Evolutionary conservation across 2,888 invertebrate genomes (phyloP).

Genomic region (Terebella lapidaria): DNA sequence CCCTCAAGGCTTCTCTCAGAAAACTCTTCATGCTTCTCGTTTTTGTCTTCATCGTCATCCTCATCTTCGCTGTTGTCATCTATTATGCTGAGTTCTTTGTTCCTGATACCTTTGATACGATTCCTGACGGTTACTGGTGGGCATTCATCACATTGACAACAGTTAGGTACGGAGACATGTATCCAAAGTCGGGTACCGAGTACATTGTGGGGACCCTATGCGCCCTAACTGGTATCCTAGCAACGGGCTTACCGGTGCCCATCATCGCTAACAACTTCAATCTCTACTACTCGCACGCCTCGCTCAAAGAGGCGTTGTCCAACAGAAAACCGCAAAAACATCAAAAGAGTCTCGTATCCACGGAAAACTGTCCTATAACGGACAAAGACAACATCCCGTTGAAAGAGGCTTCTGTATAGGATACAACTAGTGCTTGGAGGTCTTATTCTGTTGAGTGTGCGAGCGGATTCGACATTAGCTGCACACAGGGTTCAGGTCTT

Average conservation of each 20-base stretch:
- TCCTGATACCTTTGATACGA: slow-evolving; percentile 27
- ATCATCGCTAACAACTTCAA: slow-evolving; percentile 39
- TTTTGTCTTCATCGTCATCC: slow-evolving; percentile 28
- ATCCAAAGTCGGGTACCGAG: slow-evolving; percentile 30
- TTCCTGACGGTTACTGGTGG: slow-evolving; percentile 34
- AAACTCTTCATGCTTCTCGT: slow-evolving; percentile 30
- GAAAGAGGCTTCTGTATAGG: neutral
- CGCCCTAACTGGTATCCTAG: slow-evolving; percentile 35
- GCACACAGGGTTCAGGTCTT: too few relatives aligned
- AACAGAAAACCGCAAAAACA: slow-evolving; percentile 12
- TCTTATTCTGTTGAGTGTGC: too few relatives aligned
- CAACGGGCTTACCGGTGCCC: slow-evolving; percentile 39
- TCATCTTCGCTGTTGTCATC: slow-evolving; percentile 32
- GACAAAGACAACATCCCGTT: neutral
- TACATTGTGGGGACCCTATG: slow-evolving; percentile 36
- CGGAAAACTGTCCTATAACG: neutral
- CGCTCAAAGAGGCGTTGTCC: slow-evolving; percentile 18
- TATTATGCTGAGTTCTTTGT: slow-evolving; percentile 31
- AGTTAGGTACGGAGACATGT: slow-evolving; percentile 38
- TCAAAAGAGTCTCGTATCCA: neutral
- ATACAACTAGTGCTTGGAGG: too few relatives aligned
- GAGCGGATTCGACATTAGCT: too few relatives aligned
- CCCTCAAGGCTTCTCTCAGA: slow-evolving; percentile 27
- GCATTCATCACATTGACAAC: slow-evolving; percentile 38
- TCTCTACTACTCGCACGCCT: slow-evolving; percentile 29